Percentiles rank a stretch among this genome's conserved stretches.
Conservation (phyloP, 2,888 invertebrate species). For the Oscheius sp. region DNA sequence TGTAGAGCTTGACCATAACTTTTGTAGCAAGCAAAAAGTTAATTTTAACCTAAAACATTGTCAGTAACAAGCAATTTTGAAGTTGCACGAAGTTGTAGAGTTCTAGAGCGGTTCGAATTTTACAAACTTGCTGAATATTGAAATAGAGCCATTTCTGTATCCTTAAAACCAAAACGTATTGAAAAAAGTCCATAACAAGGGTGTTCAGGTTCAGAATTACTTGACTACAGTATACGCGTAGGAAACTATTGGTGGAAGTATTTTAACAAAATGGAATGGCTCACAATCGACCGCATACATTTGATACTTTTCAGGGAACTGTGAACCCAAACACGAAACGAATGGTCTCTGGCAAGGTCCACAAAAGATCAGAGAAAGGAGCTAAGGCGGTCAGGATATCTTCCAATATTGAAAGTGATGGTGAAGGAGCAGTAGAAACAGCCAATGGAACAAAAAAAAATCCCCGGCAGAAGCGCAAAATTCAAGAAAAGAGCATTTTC, state of each 20-base stretch:
- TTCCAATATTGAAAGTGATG: conserved; percentile 6
- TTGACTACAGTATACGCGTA: neutral
- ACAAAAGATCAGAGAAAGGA: conserved; percentile 8
- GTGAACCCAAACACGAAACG: conserved; percentile 14
- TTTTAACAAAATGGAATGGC: no score
- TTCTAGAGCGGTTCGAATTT: no score
- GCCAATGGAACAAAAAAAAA: neutral
- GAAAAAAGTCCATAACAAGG: no score
- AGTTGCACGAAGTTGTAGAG: no score
- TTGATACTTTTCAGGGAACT: neutral
- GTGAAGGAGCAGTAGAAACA: neutral
- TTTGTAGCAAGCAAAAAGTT: conserved; percentile 9
- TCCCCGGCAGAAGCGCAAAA: conserved; percentile 26
- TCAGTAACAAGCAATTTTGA: no score
- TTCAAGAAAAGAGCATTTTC: conserved; percentile 76
- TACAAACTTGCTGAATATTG: no score
- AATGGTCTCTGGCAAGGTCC: conserved; percentile 22
- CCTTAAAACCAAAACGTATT: no score
- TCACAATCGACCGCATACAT: no score
- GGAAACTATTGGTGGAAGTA: no score
- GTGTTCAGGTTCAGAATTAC: neutral
- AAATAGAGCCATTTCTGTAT: no score
- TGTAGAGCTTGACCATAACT: neutral
- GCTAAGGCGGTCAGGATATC: conserved; percentile 16
- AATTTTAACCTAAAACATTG: no score